These are phyloP conservation scores for Collichthys lucidus DNA, from an alignment of 2,113 vertebrate genomes.

Conservation along the genomic window DNA sequence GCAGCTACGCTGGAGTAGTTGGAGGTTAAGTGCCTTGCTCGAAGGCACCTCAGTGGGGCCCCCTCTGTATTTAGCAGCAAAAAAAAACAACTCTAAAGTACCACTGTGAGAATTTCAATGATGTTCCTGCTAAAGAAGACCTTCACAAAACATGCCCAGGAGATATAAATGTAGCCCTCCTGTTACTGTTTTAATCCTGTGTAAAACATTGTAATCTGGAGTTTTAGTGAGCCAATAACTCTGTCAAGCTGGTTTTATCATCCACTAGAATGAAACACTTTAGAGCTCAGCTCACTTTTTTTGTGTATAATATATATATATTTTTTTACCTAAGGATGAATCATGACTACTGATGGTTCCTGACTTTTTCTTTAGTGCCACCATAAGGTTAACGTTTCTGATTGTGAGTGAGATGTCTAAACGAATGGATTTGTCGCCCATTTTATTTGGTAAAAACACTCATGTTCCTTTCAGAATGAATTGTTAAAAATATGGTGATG, in stretches of 20 bases:
- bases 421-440: no score
- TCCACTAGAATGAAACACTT: background rate
- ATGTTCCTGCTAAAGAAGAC: background rate
- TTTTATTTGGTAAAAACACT: no score
- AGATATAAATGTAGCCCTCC: conserved; percentile 1
- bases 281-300: background rate
- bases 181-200: background rate
- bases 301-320: background rate
- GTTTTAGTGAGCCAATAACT: background rate
- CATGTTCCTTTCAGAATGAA: no score
- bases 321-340: background rate
- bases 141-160: background rate
- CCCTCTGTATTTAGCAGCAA: background rate
- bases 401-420: no score
- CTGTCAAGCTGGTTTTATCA: background rate
- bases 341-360: background rate
- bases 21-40: conserved; percentile 7
- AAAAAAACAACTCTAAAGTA: background rate
- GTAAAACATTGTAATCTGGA: background rate
- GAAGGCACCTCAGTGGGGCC: background rate
- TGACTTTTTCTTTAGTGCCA: background rate
- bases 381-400: background rate
- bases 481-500: no score
- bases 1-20: background rate
- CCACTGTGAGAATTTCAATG: background rate